A percentile compares a stretch with the other conserved stretches of the same genome.
phyloP scores from a whole-genome alignment of 2,797 vertebrate species.

The Chelmon rostratus region DNA sequence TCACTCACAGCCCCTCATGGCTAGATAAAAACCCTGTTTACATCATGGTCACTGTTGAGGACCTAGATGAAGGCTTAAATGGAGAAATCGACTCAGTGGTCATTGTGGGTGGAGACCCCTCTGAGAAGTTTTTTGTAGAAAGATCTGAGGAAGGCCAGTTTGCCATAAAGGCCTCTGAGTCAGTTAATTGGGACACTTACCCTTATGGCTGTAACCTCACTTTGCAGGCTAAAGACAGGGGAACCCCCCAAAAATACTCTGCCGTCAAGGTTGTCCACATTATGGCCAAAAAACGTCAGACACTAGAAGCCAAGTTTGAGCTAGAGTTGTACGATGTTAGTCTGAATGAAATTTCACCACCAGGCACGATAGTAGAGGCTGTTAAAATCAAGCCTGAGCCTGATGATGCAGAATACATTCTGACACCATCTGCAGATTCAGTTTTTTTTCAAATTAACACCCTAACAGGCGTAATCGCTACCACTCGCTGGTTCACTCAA shows the following conservation, averaged over 20 bases:
- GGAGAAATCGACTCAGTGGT: conserved; percentile 94
- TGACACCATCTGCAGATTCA: conserved; percentile 88
- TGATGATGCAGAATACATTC: conserved; percentile 89
- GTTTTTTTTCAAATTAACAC: conserved; percentile 92
- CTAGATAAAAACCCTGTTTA: conserved; percentile 89
- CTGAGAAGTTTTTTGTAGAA: conserved; percentile 89
- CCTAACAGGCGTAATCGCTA: conserved; percentile 92
- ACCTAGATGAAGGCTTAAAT: conserved; percentile 92
- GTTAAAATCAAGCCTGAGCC: conserved; percentile 91
- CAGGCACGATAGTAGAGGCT: conserved; percentile 89
- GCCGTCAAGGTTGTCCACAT: conserved; percentile 87
- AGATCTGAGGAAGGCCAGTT: conserved; percentile 90
- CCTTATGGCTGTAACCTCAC: conserved; percentile 93
- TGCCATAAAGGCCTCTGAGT: conserved; percentile 88
- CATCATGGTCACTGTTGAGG: conserved; percentile 91
- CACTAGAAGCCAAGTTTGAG: conserved; percentile 87
- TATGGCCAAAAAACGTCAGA: conserved; percentile 82
- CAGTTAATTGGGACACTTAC: conserved; percentile 89
- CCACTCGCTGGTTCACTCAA: conserved; percentile 88
- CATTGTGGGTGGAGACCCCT: conserved; percentile 91
- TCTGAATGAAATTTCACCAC: conserved; percentile 95
- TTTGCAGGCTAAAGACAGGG: conserved; percentile 94
- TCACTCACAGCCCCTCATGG: conserved; percentile 87
- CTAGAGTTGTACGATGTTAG: conserved; percentile 88
- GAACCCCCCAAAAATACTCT: conserved; percentile 93